These are phyloP conservation scores for Hippolais icterina DNA, from an alignment of 2,113 vertebrate species.

Conservation along the genomic window DNA sequence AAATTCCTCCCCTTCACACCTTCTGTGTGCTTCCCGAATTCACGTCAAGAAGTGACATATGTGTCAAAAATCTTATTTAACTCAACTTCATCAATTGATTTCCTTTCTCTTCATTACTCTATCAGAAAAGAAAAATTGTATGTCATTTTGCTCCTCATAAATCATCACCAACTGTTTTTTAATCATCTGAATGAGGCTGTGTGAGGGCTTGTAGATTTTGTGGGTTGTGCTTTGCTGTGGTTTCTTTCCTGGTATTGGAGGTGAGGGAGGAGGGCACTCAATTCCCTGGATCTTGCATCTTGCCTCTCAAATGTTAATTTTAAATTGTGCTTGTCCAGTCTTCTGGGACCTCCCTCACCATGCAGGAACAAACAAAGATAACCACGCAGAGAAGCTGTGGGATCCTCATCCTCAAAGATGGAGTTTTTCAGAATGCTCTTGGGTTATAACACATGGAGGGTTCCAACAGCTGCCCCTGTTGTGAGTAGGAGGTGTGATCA, in stretches of 20 bases:
- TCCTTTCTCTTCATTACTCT: neutral
- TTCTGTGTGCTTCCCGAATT: neutral
- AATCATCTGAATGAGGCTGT: neutral
- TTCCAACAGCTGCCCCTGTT: neutral
- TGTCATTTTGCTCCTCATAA: neutral
- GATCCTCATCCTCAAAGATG: neutral
- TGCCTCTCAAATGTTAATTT: neutral
- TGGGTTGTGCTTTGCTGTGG: neutral
- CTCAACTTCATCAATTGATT: neutral
- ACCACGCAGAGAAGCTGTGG: neutral
- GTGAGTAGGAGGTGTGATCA: neutral
- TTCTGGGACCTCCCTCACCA: neutral
- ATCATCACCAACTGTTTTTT: neutral
- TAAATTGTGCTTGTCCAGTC: neutral
- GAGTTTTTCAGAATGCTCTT: neutral
- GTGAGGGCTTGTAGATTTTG: neutral
- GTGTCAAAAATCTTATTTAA: neutral
- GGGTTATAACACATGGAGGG: neutral
- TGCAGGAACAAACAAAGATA: neutral
- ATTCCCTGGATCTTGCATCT: neutral
- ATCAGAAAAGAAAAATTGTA: neutral
- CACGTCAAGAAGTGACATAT: fast-evolving
- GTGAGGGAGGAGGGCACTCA: neutral
- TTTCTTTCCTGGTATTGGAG: neutral
- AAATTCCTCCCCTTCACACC: neutral